Percentiles rank a stretch among this genome's conserved stretches.
These are phyloP conservation scores for Anguilla megastoma DNA, from an alignment of 2,797 vertebrate genomes.

Conservation along the genomic window DNA sequence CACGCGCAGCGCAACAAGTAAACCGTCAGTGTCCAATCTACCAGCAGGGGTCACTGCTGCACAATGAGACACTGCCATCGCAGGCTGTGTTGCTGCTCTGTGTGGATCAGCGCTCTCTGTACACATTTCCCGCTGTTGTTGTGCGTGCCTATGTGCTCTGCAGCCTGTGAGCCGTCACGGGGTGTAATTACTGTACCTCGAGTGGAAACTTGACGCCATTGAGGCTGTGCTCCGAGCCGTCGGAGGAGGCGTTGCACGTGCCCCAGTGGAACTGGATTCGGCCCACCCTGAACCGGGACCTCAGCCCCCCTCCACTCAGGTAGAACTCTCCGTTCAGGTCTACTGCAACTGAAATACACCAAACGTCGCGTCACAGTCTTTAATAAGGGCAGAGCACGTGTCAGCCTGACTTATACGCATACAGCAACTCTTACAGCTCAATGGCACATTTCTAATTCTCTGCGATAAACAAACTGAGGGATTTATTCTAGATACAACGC, in stretches of 20 bases:
- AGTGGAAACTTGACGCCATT: constrained; percentile 90
- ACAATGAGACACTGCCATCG: too few relatives aligned
- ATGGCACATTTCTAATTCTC: neutral
- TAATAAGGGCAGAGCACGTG: constrained; percentile 45
- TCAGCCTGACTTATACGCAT: neutral
- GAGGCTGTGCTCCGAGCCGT: constrained; percentile 93
- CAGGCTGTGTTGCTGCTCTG: neutral
- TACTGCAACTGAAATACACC: constrained; percentile 80
- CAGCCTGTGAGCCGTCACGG: neutral
- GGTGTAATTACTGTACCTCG: constrained; percentile 76
- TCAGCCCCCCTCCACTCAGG: constrained; percentile 85
- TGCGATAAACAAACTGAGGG: neutral
- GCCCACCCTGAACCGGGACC: constrained; percentile 84
- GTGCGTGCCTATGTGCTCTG: neutral
- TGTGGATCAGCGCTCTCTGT: neutral
- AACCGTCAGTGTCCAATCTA: neutral
- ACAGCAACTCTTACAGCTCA: constrained; percentile 28
- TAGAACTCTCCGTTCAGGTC: constrained; percentile 87
- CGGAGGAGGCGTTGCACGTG: constrained; percentile 88
- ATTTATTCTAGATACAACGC: constrained; percentile 31
- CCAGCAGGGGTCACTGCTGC: too few relatives aligned
- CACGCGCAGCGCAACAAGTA: neutral
- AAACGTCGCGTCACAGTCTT: neutral
- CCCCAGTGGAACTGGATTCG: constrained; percentile 97
- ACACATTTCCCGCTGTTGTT: neutral